These are phyloP conservation scores for Ditylenchus dipsaci DNA, from an alignment of 1,140 invertebrate species.

Conservation along the genomic window DNA sequence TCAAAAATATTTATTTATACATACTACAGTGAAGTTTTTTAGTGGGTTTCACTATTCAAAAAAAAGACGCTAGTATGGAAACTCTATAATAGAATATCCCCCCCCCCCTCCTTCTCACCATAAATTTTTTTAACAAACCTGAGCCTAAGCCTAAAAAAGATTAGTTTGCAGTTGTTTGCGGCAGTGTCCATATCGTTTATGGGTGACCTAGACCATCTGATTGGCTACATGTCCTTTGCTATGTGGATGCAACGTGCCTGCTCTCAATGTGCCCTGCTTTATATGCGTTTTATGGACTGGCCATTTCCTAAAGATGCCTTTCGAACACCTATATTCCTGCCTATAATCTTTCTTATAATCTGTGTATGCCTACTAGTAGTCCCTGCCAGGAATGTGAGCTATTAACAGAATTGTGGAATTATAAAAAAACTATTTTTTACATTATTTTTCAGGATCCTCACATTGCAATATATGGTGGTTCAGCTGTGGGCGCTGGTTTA, in stretches of 20 bases:
- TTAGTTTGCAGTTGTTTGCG: conserved; percentile 30
- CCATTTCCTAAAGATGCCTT: conserved; percentile 32
- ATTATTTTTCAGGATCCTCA: conserved; percentile 10
- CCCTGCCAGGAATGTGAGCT: conserved; percentile 16
- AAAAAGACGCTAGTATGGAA: no score
- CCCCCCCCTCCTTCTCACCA: no score
- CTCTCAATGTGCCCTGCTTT: conserved; percentile 26
- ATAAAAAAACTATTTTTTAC: not conserved
- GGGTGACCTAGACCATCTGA: conserved; percentile 51
- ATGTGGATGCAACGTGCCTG: conserved; percentile 24
- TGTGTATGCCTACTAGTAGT: conserved; percentile 22
- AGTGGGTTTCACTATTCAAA: no score
- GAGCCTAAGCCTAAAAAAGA: no score
- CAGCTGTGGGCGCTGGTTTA: conserved; percentile 9
- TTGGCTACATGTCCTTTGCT: conserved; percentile 44
- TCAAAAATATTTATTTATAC: no score
- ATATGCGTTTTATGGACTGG: conserved; percentile 30
- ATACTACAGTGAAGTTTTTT: no score
- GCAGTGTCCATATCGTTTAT: conserved; percentile 45
- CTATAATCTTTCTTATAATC: conserved; percentile 31
- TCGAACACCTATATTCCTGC: conserved; percentile 29
- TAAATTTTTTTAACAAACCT: no score
- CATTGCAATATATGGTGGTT: conserved; percentile 9
- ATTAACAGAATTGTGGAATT: not conserved
- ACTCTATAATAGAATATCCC: no score